Conservation (phyloP, 2,888 invertebrate species). For the Eremobia ochroleuca region DNA sequence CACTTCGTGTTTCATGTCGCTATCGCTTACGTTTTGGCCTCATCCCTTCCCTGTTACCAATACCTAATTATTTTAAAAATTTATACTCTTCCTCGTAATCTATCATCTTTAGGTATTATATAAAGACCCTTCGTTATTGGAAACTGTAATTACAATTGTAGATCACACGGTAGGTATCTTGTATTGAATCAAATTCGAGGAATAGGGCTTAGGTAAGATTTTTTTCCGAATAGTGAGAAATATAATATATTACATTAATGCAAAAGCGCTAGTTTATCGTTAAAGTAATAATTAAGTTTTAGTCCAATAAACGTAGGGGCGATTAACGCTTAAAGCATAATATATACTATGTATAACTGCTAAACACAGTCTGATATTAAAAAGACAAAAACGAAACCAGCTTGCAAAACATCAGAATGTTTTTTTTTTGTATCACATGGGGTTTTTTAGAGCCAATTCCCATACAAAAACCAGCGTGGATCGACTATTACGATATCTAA, state of each 20-base stretch:
- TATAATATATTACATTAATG: neutral
- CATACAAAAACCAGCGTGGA: neutral
- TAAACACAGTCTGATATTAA: neutral
- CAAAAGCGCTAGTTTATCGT: neutral
- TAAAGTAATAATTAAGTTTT: neutral
- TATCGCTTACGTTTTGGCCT: constrained; percentile 31
- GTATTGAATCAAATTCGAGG: constrained; percentile 7
- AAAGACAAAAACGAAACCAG: neutral
- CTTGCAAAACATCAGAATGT: neutral
- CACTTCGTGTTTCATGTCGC: constrained; percentile 29
- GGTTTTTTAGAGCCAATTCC: neutral
- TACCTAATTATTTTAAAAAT: constrained; percentile 61
- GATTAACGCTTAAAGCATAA: neutral
- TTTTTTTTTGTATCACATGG: neutral
- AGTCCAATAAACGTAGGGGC: neutral
- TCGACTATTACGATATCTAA: neutral
- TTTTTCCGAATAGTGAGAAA: neutral
- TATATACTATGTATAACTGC: neutral
- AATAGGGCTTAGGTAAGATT: neutral
- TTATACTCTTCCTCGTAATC: constrained; percentile 55
- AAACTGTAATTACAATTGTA: constrained; percentile 36
- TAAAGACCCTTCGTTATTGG: constrained; percentile 51
- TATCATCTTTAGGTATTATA: constrained; percentile 57
- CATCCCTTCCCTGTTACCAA: constrained; percentile 46
- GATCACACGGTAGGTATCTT: constrained; percentile 18